Evolutionary conservation across 2,888 invertebrate genomes (phyloP), one percentile per base, ranked within the genome.

Genomic region (Pollenia amentaria): DNA sequence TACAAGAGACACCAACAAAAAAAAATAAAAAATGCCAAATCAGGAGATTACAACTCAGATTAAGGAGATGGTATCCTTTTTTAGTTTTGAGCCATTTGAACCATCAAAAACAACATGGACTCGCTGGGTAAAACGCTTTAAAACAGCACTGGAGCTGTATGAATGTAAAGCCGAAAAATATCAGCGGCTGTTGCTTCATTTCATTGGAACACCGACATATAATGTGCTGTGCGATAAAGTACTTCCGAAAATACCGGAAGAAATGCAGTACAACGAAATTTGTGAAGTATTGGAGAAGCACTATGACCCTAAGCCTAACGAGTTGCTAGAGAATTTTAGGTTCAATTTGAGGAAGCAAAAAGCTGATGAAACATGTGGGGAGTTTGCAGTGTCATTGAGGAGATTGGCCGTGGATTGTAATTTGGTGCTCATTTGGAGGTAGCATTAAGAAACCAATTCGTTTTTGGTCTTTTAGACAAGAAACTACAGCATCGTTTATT

Each of bases 371-470:
- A 29, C 29, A 29, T n/a, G 10, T 2, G 60, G 48, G 1, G 69
- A 76, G 3, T 82, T 82, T 53, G 40, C 29, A 3, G 76, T 82
- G 40, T 62, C 42, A 21, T n/a, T 76, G 3, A 21, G 69, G 9
- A 76, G 38, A 38, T 16, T 85, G 9, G 72, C 81, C 2, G 67
- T 72, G 3, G 57, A 55, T 21, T 85, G 77, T 51, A 72, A 77
- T 42, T 85, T 73, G 79, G 80, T 44, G 16, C 11, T 3, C 51
- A 87, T 55, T 72, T 80, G 29, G 48, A 87, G 44, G 69, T 69
- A 40, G 85, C 87, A 10, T 40, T 87, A 18, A 48, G 85, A 21
- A 87, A 87, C 38, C 84, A 87, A 65, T 84, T 84, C n/a, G 87
- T 84, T 14, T 84, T 84, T 78, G 84, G 85, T 1, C 53, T 87